Evolutionary conservation across 2,888 invertebrate genomes (phyloP), one percentile per base, ranked within the genome.

Genomic region (Dicyrtomina minuta): DNA sequence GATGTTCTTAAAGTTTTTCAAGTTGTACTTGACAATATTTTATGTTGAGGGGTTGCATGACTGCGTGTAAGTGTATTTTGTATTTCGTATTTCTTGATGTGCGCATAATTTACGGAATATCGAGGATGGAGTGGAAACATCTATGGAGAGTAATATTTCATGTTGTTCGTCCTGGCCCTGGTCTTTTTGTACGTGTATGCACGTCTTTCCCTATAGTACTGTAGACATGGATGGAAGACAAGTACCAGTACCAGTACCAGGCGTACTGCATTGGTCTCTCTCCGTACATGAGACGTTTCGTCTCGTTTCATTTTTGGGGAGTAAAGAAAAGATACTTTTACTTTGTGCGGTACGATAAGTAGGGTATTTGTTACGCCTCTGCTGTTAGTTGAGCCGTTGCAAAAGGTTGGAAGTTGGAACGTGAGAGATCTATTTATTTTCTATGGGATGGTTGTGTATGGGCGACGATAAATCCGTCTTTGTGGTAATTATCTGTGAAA

Each of bases 401-500:
- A 56, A 33, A 27, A 43, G 60, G 39, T 59, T 41, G 59, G 43
- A 43, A 59, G 43, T 41, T 39, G 41, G 43, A 41, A 41, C 59
- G 59, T 59, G 59, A 59, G 43, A 22, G 59, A 59, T 41, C 20
- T 22, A 41, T 41, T 59, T 59, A 59, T 41, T 59, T 59, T 41
- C 59, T 59, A 22, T 41, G 51, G 13, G 13, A 41, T n/a, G n/a
- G n/a, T 26, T 44, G 17, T 60, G 53, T 56, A 44, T 44, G 43
- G 61, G 62, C 51, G 62, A 60, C 59, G 43, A 68, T 68, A 68
- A 62, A 68, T 55, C 62, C 62, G 53, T 68, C 61, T 62, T 62
- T 61, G 68, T 68, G 55, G 68, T 62, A 68, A 68, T 68, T 62
- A 68, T 68, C 68, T 68, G 53, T 62, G 60, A 51, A 68, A 55